A percentile compares a stretch with the other conserved stretches of the same genome.
These are phyloP conservation scores for Hippocampus comes DNA, from an alignment of 2,113 vertebrate genomes.

Conservation along the genomic window DNA sequence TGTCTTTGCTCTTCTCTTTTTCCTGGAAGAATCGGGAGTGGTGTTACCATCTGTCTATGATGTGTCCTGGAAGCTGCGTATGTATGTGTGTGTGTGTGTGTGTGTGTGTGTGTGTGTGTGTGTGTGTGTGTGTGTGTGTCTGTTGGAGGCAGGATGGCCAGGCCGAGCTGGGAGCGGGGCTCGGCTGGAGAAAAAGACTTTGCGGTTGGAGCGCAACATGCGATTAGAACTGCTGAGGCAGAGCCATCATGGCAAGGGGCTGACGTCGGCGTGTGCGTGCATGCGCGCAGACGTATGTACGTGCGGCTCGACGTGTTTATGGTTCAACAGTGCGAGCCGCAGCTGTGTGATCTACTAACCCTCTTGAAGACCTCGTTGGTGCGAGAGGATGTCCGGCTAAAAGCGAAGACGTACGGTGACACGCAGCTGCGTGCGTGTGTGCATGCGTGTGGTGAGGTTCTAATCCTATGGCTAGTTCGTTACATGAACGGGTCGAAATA, in stretches of 20 bases:
- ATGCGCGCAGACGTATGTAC: too few relatives aligned
- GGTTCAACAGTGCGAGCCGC: slow-evolving; percentile 26
- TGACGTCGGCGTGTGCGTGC: neutral
- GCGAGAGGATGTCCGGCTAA: slow-evolving; percentile 45
- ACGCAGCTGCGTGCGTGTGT: slow-evolving; percentile 36
- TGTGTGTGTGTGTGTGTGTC: slow-evolving; percentile 11
- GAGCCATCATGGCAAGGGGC: neutral
- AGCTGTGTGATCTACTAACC: slow-evolving; percentile 55
- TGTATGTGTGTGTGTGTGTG: slow-evolving; percentile 14
- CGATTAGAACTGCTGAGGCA: neutral
- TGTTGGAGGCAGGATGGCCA: slow-evolving; percentile 47
- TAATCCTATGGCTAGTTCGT: neutral
- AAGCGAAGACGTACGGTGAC: slow-evolving; percentile 39
- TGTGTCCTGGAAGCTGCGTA: slow-evolving; percentile 44
- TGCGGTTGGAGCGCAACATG: slow-evolving; percentile 3
- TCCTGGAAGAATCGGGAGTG: slow-evolving; percentile 55
- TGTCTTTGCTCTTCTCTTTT: slow-evolving; percentile 59
- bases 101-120: slow-evolving; percentile 10
- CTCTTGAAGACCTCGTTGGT: slow-evolving; percentile 38
- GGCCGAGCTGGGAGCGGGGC: slow-evolving; percentile 62
- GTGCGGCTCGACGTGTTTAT: slow-evolving; percentile 19
- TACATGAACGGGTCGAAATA: too few relatives aligned
- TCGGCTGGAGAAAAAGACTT: slow-evolving; percentile 22
- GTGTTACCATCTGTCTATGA: slow-evolving; percentile 59
- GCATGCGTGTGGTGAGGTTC: neutral